Conservation (phyloP, 2,113 vertebrate species). For the Dipodomys stephensi region DNA sequence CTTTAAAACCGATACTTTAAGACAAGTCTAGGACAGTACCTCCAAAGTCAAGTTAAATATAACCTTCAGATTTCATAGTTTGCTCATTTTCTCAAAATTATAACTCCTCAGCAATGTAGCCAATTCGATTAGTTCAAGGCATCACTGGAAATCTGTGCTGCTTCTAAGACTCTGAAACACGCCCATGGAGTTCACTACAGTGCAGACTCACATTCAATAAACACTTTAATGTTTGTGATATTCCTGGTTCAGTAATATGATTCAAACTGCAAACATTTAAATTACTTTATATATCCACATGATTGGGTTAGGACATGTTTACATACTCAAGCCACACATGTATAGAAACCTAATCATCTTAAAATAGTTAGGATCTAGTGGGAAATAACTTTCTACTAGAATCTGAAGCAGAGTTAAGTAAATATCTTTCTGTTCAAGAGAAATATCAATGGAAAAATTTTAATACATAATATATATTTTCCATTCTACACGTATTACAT, state of each 20-base stretch:
- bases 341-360: constrained; percentile 60
- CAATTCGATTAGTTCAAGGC: neutral
- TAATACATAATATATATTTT: constrained; percentile 40
- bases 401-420: constrained; percentile 39
- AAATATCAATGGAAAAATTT: constrained; percentile 6
- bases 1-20: neutral
- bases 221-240: constrained; percentile 7
- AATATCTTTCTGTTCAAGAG: constrained; percentile 33
- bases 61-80: neutral
- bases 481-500: neutral
- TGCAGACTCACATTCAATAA: constrained; percentile 48
- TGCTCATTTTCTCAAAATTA: constrained; percentile 33
- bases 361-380: constrained; percentile 52
- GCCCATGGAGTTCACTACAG: neutral
- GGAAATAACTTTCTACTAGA: constrained; percentile 65
- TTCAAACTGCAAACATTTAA: constrained; percentile 58
- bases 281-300: constrained; percentile 54
- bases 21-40: neutral
- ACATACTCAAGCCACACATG: neutral
- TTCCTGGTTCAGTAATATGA: constrained; percentile 40
- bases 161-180: constrained; percentile 11
- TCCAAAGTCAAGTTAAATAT: neutral
- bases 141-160: neutral
- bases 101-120: neutral
- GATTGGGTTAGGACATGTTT: constrained; percentile 58